Evolutionary conservation across 2,888 invertebrate species (phyloP).

Genomic region (Holacanthella duospinosa): DNA sequence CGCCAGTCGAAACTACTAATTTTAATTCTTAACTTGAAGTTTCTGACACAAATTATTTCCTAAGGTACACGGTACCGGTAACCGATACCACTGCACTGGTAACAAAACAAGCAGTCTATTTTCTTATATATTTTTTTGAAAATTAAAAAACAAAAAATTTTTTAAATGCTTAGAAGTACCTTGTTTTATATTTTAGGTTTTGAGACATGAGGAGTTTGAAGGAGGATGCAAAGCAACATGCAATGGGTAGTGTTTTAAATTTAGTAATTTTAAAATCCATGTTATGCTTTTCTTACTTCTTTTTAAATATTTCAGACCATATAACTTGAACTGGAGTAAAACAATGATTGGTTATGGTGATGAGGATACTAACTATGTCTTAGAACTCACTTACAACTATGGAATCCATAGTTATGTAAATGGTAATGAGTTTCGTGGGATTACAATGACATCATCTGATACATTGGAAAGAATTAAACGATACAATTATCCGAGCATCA

Average conservation of each 20-base stretch:
- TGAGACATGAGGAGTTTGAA: slow-evolving; percentile 93
- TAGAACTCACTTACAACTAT: slow-evolving; percentile 96
- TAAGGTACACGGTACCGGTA: no score
- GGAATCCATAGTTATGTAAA: slow-evolving; percentile 73
- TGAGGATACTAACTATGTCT: slow-evolving; percentile 86
- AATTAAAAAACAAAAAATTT: no score
- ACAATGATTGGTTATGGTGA: slow-evolving; percentile 98
- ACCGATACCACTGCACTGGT: no score
- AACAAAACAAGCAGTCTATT: no score
- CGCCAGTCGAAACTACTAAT: no score
- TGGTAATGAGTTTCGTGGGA: slow-evolving; percentile 84
- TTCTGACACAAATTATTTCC: no score
- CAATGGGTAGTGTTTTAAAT: slow-evolving; percentile 64
- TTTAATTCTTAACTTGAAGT: no score
- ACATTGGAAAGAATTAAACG: slow-evolving; percentile 56
- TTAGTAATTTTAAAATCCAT: background rate
- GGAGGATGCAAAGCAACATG: slow-evolving; percentile 95
- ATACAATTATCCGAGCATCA: slow-evolving; percentile 58
- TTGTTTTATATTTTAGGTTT: slow-evolving; percentile 49
- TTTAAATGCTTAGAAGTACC: no score
- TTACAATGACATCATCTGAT: slow-evolving; percentile 70
- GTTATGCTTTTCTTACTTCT: background rate
- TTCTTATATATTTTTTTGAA: no score
- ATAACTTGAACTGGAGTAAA: slow-evolving; percentile 96
- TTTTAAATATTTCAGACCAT: slow-evolving; percentile 58